Evolutionary conservation across 2,797 vertebrate genomes (phyloP).

Genomic region (Moxostoma hubbsi): DNA sequence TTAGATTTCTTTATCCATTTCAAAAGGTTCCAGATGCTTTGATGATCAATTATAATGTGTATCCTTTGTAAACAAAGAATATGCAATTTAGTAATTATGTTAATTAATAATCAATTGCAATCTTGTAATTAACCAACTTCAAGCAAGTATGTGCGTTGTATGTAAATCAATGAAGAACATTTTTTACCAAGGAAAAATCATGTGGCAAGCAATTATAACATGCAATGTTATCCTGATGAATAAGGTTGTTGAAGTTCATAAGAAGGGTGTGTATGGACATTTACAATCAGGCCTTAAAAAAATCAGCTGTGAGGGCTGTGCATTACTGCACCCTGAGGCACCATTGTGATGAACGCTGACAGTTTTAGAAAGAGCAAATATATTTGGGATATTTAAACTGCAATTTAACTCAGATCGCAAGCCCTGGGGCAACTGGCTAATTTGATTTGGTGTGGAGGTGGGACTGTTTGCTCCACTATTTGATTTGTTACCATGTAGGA

Average conservation of each 20-base stretch:
- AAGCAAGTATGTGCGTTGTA: no score
- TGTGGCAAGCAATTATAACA: conserved; percentile 22
- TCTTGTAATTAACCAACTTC: no score
- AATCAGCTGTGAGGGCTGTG: conserved; percentile 8
- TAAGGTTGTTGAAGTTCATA: not conserved
- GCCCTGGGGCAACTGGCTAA: conserved; percentile 52
- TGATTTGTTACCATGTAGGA: conserved; percentile 24
- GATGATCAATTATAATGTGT: no score
- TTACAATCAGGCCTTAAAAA: conserved; percentile 1
- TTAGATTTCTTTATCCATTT: no score
- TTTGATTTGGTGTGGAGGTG: conserved; percentile 56
- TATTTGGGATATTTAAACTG: conserved; percentile 57
- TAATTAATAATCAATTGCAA: no score
- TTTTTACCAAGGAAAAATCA: no score
- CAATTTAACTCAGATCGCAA: conserved; percentile 54
- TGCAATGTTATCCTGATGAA: not conserved
- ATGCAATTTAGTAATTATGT: no score
- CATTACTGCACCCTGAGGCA: conserved; percentile 35
- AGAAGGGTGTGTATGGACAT: not conserved
- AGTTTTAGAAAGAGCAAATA: conserved; percentile 50
- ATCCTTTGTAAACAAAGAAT: no score
- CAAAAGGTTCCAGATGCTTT: no score
- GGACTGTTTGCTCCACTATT: not conserved
- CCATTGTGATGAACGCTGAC: conserved; percentile 42
- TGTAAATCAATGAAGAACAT: no score